Conservation (phyloP, 2,113 vertebrate genomes). For the Garra rufa region DNA sequence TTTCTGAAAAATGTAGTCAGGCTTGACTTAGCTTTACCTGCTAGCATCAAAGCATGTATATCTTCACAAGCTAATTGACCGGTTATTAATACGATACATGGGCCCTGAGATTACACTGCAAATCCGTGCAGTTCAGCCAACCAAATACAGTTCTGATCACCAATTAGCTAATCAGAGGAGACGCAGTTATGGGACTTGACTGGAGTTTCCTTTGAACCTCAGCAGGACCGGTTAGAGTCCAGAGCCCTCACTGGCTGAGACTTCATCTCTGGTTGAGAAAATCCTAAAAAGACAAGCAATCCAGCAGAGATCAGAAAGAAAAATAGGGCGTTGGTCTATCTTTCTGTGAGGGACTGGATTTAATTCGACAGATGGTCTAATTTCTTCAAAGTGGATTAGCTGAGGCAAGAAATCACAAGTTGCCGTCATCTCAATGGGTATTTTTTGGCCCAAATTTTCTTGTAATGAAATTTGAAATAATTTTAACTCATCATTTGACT, state of each 20-base stretch:
- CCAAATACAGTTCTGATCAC: conserved; percentile 22
- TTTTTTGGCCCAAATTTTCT: background rate
- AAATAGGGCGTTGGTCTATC: background rate
- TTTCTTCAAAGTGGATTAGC: conserved; percentile 17
- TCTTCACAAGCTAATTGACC: background rate
- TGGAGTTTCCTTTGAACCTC: conserved; percentile 17
- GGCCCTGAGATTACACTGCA: background rate
- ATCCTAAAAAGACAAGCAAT: conserved; percentile 3
- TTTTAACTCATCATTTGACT: background rate
- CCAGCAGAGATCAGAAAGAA: conserved; percentile 31
- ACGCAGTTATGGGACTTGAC: background rate
- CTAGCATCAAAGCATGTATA: background rate
- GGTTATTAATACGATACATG: background rate
- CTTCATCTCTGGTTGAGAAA: background rate
- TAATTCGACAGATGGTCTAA: conserved; percentile 22
- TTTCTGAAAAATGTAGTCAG: background rate
- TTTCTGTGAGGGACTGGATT: background rate
- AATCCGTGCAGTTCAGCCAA: conserved; percentile 6
- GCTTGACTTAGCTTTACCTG: background rate
- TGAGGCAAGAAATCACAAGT: background rate
- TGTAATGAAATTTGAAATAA: background rate
- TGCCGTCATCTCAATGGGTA: background rate
- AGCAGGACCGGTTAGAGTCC: conserved; percentile 23
- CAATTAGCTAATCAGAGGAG: conserved; percentile 41
- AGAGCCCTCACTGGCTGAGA: background rate